Evolutionary conservation across 2,888 invertebrate species (phyloP).

Genomic region (Peribatodes rhomboidaria): DNA sequence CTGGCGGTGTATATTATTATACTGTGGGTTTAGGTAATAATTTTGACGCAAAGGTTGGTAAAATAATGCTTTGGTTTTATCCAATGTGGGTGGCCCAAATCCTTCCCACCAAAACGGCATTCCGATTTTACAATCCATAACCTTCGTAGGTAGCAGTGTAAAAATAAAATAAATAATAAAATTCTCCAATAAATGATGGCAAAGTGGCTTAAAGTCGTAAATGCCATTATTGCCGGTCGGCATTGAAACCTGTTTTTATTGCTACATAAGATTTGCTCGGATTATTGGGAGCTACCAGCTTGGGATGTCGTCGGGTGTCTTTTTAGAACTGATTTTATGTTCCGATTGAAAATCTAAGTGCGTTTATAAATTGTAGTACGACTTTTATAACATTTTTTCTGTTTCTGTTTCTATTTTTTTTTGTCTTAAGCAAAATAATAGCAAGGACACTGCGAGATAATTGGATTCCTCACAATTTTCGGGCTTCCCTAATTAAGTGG

Average conservation of each 20-base stretch:
- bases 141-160: conserved; percentile 16
- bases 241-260: conserved; percentile 56
- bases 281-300: conserved; percentile 43
- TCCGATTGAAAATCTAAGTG: conserved; percentile 30
- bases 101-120: conserved; percentile 8
- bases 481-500: not conserved
- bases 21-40: too few relatives aligned
- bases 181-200: conserved; percentile 53
- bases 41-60: not conserved
- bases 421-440: not conserved
- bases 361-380: conserved; percentile 10
- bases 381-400: not conserved
- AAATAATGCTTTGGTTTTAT: not conserved
- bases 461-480: not conserved
- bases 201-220: conserved; percentile 57
- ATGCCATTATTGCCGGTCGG: conserved; percentile 53
- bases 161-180: conserved; percentile 37
- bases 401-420: not conserved
- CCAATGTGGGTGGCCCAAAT: not conserved
- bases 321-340: conserved; percentile 31
- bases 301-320: conserved; percentile 22
- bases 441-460: not conserved
- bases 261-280: conserved; percentile 49
- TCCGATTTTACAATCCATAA: conserved; percentile 25
- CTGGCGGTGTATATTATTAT: too few relatives aligned